phyloP scores from a whole-genome alignment of 2,797 vertebrate genomes.

The Eidolon dupreanum region DNA sequence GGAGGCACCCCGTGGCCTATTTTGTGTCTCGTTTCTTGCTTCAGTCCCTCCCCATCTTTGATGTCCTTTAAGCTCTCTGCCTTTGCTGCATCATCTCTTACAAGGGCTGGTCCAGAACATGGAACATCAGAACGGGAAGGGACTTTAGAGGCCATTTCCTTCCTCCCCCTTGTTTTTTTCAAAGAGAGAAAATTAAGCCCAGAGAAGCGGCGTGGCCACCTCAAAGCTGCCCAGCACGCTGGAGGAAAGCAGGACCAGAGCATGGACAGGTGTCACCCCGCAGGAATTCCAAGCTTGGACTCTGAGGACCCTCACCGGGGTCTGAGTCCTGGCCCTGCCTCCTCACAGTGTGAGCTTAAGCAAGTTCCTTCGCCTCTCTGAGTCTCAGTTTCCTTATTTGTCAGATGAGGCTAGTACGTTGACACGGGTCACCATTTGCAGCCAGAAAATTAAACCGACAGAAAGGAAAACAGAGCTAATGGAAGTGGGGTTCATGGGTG shows the following conservation, averaged over 20 bases:
- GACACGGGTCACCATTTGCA: background rate
- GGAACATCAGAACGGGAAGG: background rate
- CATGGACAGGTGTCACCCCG: fast-evolving
- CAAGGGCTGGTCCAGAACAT: background rate
- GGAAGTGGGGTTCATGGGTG: background rate
- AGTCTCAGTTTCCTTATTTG: background rate
- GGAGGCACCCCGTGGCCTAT: fast-evolving
- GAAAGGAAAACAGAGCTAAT: background rate
- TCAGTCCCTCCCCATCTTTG: background rate
- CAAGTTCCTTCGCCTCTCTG: background rate
- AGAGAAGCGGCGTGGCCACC: background rate
- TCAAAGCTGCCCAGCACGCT: fast-evolving
- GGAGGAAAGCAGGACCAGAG: background rate
- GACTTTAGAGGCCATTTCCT: background rate
- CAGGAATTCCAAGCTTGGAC: background rate
- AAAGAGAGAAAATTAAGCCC: background rate
- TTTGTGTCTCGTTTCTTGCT: background rate
- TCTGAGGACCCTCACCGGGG: background rate
- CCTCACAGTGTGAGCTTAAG: background rate
- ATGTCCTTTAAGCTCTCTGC: background rate
- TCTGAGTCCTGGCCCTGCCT: background rate
- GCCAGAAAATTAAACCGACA: background rate
- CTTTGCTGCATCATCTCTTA: background rate
- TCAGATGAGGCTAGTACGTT: background rate
- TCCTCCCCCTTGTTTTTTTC: background rate